phyloP scores from a whole-genome alignment of 2,888 invertebrate species.

The Drosophila algonquin region DNA sequence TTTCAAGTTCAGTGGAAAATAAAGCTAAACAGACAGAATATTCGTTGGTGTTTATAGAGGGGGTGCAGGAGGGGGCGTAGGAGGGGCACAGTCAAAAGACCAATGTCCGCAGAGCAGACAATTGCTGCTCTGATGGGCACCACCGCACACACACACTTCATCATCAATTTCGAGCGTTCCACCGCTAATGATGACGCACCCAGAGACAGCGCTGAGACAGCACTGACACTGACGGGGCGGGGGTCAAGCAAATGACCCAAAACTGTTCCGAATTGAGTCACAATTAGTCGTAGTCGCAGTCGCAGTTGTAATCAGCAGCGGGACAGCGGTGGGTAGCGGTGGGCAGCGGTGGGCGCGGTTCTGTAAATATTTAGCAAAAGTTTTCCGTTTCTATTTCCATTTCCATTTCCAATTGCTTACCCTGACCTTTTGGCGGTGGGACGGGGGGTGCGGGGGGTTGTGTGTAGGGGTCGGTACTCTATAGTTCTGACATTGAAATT shows the following conservation, averaged over 20 bases:
- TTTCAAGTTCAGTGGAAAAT: constrained; percentile 70
- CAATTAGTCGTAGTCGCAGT: constrained; percentile 16
- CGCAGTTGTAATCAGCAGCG: neutral
- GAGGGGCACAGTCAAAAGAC: constrained; percentile 53
- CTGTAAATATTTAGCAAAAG: constrained; percentile 26
- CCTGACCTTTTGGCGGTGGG: constrained; percentile 27
- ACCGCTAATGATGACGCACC: constrained; percentile 29
- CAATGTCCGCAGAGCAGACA: constrained; percentile 58
- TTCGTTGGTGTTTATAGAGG: neutral
- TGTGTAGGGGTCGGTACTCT: neutral
- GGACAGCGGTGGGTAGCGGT: neutral
- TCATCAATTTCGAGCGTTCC: neutral
- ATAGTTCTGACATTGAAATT: constrained; percentile 43
- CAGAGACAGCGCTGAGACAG: constrained; percentile 27
- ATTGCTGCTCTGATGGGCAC: constrained; percentile 61
- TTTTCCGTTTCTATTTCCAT: constrained; percentile 18
- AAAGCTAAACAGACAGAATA: constrained; percentile 31
- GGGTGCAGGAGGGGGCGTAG: neutral
- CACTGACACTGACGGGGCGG: constrained; percentile 1
- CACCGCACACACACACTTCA: too few relatives aligned
- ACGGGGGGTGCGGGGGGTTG: neutral
- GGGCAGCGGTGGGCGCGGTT: constrained; percentile 2
- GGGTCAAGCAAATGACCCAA: constrained; percentile 43
- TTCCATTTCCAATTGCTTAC: constrained; percentile 24
- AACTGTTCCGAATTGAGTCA: constrained; percentile 35